Evolutionary conservation across 2,113 vertebrate genomes (phyloP).

Genomic region (Elgaria multicarinata): DNA sequence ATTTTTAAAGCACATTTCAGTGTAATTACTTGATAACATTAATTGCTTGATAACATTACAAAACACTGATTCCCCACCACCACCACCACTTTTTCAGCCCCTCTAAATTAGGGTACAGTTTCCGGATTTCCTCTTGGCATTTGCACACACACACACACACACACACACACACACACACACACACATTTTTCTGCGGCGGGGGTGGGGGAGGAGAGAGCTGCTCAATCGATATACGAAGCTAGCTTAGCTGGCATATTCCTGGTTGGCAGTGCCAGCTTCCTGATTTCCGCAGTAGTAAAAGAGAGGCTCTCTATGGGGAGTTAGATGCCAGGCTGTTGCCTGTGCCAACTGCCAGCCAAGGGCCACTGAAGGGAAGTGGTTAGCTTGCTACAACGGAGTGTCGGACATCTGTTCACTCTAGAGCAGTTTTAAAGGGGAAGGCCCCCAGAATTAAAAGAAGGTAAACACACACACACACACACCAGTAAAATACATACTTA

Average conservation of each 20-base stretch:
- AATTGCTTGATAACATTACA: no score
- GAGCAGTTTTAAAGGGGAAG: slow-evolving; percentile 63
- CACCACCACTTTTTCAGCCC: background rate
- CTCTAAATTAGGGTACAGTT: background rate
- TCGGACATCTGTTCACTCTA: slow-evolving; percentile 87
- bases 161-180: background rate
- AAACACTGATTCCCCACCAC: background rate
- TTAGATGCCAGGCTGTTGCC: slow-evolving; percentile 77
- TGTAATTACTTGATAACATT: no score
- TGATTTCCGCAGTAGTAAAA: slow-evolving; percentile 33
- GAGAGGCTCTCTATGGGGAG: slow-evolving; percentile 62
- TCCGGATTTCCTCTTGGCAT: slow-evolving; percentile 11
- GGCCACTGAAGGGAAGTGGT: slow-evolving; percentile 81
- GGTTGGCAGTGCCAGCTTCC: slow-evolving; percentile 14
- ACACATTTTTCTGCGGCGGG: no score
- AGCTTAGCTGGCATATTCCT: slow-evolving; percentile 15
- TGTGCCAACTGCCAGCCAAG: slow-evolving; percentile 79
- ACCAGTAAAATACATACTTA: background rate
- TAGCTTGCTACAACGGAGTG: slow-evolving; percentile 79
- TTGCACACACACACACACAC: background rate
- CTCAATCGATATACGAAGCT: background rate
- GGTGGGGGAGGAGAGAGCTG: background rate
- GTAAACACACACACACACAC: background rate
- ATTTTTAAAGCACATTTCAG: background rate
- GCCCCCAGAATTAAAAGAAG: background rate